Base-by-base conservation (phyloP, 2,888 invertebrate genomes). In the Eupithecia abbreviata region DNA sequence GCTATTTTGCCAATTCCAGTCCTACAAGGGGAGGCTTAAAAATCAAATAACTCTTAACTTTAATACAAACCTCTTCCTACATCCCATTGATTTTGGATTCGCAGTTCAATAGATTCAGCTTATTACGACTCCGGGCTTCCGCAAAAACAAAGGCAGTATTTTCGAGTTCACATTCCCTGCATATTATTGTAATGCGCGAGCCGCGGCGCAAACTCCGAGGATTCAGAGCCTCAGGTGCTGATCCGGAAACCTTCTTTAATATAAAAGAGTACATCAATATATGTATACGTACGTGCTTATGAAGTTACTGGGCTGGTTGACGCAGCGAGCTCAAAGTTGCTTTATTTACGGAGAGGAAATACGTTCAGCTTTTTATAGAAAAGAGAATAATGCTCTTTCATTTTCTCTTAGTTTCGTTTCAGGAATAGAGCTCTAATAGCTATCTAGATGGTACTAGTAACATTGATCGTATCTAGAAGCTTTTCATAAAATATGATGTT, bases 251-350 rank as follows among this genome's bases (percentile, higher is more conserved):
- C 81, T 82, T 79, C 77, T 82, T 80, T 81, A 82, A 82, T 81
- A 82, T 82, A 81, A 79, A 82, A 41, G 77, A 80, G 82, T 80
- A 78, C 72, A 81, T 82, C 79, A 80, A 81, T 81, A 76, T 80
- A 81, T 79, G 75, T 79, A 77, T 80, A 79, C 70, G 71, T 62
- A 78, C 79, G 79, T 80, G 79, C 79, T 79, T 78, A 78, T 74
- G 71, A 73, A 80, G 71, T 78, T 75, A 71, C 68, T 49, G 12
- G 3, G 30, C 62, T 30, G 62, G 62, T 58, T 62, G 62, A 62
- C 62, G 30, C 69, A n/a, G 67, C 18, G 71, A 77, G 69, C 69
- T 72, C 62, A 62, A 68, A 75, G 18, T 58, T 70, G 68, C 42
- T 71, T 73, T 74, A 49, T 75, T 77, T 77, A 67, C 47, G 58